Base-by-base conservation (phyloP, 2,888 invertebrate genomes). In the Agonopterix arenella region DNA sequence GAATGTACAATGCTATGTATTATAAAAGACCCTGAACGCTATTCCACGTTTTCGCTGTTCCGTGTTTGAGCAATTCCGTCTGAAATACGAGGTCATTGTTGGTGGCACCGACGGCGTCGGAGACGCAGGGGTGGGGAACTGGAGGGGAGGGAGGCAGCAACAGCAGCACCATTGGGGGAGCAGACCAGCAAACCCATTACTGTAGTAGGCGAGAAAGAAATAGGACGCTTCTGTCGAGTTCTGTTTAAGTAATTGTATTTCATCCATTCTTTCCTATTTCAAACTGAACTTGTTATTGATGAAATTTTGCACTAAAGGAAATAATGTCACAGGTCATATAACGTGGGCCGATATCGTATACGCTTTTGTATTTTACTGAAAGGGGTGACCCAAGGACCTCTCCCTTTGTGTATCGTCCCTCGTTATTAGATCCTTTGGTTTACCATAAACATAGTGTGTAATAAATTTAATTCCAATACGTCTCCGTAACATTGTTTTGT, bases 1-100 rank as follows among this genome's bases (percentile, higher is more conserved):
- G 40, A 40, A 40, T n/a, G n/a, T 40, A n/a, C 40, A 40, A 40
- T 40, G 4, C 8, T 43, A n/a, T 49, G 46, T 52, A 45, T 36
- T 52, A 45, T 70, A 70, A 63, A 69, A 69, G 70, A 69, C 65
- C 28, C 68, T 60, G 62, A 70, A 68, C 68, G 71, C 83, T 76
- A 80, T 83, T 82, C 80, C 74, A 72, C 73, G 76, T 76, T 84
- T 84, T 80, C 80, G 73, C 76, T 80, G 80, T 84, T 84, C 85
- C 76, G 74, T 82, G 80, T 86, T 88, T 80, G 80, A 84, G 84
- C 85, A 88, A 89, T 88, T 88, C 82, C 76, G 76, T 71, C 85
- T 88, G 81, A 88, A 89, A 88, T 89, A 89, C 85, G 88, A 81
- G 88, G 88, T 86, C 89, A 84, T 88, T 86, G 88, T 84, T 83